Conservation (phyloP, 2,797 vertebrate species). For the Sarcophilus harrisii region DNA sequence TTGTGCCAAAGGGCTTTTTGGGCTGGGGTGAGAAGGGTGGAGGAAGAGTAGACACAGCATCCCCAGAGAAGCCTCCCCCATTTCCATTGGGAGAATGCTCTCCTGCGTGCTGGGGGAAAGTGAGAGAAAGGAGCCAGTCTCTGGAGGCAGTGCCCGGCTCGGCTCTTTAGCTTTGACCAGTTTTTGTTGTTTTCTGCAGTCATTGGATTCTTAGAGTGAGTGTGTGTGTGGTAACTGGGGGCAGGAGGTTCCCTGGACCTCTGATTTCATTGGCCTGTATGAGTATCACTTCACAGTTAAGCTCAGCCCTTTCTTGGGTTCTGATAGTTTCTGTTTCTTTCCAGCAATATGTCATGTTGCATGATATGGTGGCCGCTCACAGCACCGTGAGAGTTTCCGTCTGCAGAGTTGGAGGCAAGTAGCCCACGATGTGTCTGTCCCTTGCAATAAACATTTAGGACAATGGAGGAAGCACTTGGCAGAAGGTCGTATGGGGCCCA, state of each 20-base stretch:
- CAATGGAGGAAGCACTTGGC: not conserved
- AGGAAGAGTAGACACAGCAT: not conserved
- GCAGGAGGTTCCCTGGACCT: too few species aligned
- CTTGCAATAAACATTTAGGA: not conserved
- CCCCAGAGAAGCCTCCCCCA: not conserved
- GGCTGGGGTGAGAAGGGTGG: not conserved
- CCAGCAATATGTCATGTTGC: slow-evolving; percentile 98
- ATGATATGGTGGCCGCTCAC: slow-evolving; percentile 98
- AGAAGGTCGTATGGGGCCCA: not conserved
- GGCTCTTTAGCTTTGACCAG: too few species aligned
- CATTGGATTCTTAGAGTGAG: too few species aligned
- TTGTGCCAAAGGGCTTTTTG: not conserved
- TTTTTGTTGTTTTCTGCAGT: too few species aligned
- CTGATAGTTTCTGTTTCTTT: slow-evolving; percentile 41
- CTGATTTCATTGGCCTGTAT: not conserved
- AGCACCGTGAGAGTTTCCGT: slow-evolving; percentile 96
- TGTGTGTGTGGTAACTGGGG: too few species aligned
- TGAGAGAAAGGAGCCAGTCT: not conserved
- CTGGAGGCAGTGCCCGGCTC: too few species aligned
- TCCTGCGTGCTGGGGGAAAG: not conserved
- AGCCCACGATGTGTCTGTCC: not conserved
- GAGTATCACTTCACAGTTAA: not conserved
- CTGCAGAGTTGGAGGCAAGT: slow-evolving; percentile 93
- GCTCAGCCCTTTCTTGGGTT: not conserved
- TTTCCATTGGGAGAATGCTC: not conserved